Conservation (phyloP, 1,140 invertebrate species). For the Goniozus legneri region DNA sequence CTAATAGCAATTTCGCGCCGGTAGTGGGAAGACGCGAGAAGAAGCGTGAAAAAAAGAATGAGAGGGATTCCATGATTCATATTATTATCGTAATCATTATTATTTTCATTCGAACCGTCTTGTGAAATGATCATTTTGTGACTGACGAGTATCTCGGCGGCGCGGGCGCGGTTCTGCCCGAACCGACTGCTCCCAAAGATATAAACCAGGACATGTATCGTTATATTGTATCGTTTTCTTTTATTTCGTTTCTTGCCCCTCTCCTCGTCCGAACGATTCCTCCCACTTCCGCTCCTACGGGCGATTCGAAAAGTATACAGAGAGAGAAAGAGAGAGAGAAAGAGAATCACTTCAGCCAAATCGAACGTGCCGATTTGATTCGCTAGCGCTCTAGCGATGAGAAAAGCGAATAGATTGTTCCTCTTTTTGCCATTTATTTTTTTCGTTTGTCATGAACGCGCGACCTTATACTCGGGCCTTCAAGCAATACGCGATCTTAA, state of each 20-base stretch:
- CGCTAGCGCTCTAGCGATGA: too few species aligned
- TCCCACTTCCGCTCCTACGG: neutral
- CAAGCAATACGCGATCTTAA: too few species aligned
- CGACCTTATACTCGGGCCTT: too few species aligned
- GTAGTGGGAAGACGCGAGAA: conserved; percentile 33
- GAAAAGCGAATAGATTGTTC: too few species aligned
- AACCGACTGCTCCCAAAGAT: conserved; percentile 39
- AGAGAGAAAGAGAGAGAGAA: too few species aligned
- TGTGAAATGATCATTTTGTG: conserved; percentile 40
- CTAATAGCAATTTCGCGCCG: conserved; percentile 43
- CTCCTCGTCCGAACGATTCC: neutral
- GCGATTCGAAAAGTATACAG: too few species aligned
- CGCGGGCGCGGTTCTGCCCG: conserved; percentile 33
- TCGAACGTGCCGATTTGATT: too few species aligned
- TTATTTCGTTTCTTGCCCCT: conserved; percentile 11
- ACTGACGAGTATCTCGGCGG: conserved; percentile 43
- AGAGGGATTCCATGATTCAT: too few species aligned
- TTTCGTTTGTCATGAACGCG: too few species aligned
- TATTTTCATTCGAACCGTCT: conserved; percentile 30
- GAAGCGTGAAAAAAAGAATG: neutral
- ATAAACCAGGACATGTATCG: conserved; percentile 22
- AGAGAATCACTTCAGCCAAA: too few species aligned
- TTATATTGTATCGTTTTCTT: conserved; percentile 30
- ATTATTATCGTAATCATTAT: too few species aligned
- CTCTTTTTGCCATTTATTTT: too few species aligned